Conservation (phyloP, 2,113 vertebrate genomes). For the Grammomys dolichurus region DNA sequence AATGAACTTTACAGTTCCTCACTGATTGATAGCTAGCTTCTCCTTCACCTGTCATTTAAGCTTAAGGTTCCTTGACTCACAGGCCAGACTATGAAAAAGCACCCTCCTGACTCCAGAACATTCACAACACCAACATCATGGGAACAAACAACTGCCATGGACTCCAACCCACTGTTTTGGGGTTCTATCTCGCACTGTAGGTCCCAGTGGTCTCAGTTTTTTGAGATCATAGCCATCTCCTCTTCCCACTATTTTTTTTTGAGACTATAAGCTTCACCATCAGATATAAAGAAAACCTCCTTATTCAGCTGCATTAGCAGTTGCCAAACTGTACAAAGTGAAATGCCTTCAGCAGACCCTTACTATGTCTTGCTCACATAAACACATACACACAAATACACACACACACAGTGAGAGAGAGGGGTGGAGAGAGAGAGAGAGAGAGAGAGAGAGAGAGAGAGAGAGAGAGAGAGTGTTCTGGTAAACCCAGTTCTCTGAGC, state of each 20-base stretch:
- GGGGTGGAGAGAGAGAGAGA: no score
- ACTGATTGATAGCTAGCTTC: background rate
- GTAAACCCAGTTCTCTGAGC: background rate
- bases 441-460: no score
- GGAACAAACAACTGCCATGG: background rate
- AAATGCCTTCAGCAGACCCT: background rate
- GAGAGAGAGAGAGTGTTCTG: no score
- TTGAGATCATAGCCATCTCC: background rate
- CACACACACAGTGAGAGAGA: background rate
- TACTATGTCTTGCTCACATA: background rate
- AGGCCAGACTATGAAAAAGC: background rate
- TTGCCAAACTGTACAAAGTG: background rate
- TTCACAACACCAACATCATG: background rate
- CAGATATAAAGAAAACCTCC: background rate
- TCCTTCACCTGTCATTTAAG: background rate
- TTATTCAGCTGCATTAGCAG: background rate
- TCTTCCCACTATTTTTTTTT: background rate
- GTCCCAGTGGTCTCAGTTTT: background rate
- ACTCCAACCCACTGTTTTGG: fast-evolving
- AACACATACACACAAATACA: background rate
- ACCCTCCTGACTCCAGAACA: background rate
- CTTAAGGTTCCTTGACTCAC: background rate
- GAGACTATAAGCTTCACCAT: background rate
- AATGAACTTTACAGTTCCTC: background rate
- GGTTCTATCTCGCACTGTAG: background rate